Evolutionary conservation across 2,888 invertebrate genomes (phyloP).

Genomic region (Strigamia transsilvanica): DNA sequence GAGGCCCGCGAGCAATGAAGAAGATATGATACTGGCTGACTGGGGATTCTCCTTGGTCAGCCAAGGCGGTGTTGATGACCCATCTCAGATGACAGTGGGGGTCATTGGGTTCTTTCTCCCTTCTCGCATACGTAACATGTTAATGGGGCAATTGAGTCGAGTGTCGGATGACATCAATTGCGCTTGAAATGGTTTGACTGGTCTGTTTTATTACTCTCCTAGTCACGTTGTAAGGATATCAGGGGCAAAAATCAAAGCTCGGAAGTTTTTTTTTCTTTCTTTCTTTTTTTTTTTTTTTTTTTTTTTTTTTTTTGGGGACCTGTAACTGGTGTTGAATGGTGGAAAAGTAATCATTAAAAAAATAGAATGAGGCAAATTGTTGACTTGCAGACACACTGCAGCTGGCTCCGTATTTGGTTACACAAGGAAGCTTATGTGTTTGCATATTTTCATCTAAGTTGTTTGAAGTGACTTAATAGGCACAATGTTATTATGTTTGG

Average conservation of each 20-base stretch:
- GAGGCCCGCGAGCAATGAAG: constrained; percentile 31
- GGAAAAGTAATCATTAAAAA: constrained; percentile 17
- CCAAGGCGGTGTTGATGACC: constrained; percentile 35
- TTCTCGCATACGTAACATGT: constrained; percentile 42
- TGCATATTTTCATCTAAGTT: neutral
- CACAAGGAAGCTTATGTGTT: too few relatives aligned
- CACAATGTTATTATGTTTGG: too few relatives aligned
- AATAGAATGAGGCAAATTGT: constrained; percentile 1
- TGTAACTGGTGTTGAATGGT: neutral
- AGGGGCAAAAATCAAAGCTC: neutral
- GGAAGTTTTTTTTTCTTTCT: neutral
- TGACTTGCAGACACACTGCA: neutral
- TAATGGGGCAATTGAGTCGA: constrained; percentile 45
- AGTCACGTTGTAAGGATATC: neutral
- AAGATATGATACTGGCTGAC: neutral
- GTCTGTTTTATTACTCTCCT: constrained; percentile 22
- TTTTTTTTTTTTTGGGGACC: too few relatives aligned
- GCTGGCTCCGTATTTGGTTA: neutral
- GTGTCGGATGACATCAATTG: constrained; percentile 46
- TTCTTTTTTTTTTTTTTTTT: too few relatives aligned
- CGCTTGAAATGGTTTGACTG: constrained; percentile 35
- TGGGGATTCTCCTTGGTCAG: neutral
- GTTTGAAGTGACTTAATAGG: too few relatives aligned
- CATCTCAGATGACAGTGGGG: constrained; percentile 44
- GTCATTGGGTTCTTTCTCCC: constrained; percentile 15